Conservation (phyloP, 2,888 invertebrate species). For the Ectropis crepuscularia region DNA sequence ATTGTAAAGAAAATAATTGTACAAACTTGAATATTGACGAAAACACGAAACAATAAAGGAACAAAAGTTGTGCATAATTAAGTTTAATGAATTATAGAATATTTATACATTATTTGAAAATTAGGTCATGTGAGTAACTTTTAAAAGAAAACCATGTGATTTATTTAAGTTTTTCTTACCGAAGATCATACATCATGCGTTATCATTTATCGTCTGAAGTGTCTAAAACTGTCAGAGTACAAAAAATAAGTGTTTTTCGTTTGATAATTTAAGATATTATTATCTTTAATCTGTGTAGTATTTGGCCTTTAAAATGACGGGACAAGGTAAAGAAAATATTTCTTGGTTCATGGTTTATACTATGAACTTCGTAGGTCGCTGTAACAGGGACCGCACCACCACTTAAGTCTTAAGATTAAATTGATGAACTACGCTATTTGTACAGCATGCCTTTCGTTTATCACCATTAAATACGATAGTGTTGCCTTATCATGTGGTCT, state of each 20-base stretch:
- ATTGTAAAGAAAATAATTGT: no score
- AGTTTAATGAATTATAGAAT: neutral
- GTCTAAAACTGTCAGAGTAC: slow-evolving; percentile 24
- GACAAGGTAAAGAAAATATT: slow-evolving; percentile 17
- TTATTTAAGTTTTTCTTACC: slow-evolving; percentile 11
- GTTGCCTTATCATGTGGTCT: no score
- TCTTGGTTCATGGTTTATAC: no score
- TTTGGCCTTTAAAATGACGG: slow-evolving; percentile 24
- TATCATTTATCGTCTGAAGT: slow-evolving; percentile 39
- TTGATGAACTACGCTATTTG: no score
- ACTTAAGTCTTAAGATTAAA: no score
- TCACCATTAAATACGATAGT: no score
- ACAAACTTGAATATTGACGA: no score
- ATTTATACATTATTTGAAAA: slow-evolving; percentile 1
- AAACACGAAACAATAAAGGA: no score
- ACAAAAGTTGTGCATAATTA: no score
- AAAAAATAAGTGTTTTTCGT: slow-evolving; percentile 20
- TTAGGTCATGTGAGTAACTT: slow-evolving; percentile 37
- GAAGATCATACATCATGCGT: slow-evolving; percentile 36
- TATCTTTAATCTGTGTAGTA: slow-evolving; percentile 17
- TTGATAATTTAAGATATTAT: slow-evolving; percentile 18
- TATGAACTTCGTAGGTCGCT: no score
- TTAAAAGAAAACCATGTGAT: slow-evolving; percentile 32
- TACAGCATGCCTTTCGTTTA: no score
- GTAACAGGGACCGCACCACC: no score